Conservation (phyloP, 2,113 vertebrate genomes). For the Malurus alboscapulatus region DNA sequence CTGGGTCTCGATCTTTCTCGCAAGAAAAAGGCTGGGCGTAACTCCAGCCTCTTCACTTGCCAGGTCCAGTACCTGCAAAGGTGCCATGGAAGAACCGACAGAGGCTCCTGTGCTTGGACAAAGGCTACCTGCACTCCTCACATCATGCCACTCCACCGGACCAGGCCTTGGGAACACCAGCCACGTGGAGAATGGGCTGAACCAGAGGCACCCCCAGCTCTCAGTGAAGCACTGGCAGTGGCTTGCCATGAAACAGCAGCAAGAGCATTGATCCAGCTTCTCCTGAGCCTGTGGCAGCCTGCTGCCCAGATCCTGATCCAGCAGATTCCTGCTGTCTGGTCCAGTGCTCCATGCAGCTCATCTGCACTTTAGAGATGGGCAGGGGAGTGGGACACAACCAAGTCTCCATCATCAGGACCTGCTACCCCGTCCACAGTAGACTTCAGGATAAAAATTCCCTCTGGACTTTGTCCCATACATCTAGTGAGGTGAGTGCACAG, state of each 20-base stretch:
- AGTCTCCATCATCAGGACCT: background rate
- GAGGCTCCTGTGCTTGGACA: background rate
- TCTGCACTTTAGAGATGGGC: background rate
- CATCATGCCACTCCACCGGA: background rate
- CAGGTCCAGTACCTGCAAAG: background rate
- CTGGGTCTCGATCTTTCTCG: background rate
- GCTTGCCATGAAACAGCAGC: background rate
- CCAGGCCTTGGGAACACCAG: background rate
- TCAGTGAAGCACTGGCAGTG: background rate
- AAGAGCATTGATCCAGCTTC: background rate
- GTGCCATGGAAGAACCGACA: fast-evolving
- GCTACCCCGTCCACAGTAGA: background rate
- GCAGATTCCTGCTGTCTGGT: background rate
- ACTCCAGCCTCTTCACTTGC: background rate
- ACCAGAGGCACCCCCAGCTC: background rate
- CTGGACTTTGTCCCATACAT: background rate
- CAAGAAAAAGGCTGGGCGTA: background rate
- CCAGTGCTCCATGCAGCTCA: background rate
- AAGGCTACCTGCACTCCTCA: background rate
- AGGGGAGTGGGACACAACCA: background rate
- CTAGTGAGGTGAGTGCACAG: background rate
- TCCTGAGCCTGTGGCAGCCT: background rate
- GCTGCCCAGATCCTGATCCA: background rate
- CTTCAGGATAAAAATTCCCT: background rate
- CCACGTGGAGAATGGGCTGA: background rate